Percentiles rank a stretch among this genome's conserved stretches.
These are phyloP conservation scores for Hetaerina titia DNA, from an alignment of 2,888 invertebrate species.

Conservation along the genomic window DNA sequence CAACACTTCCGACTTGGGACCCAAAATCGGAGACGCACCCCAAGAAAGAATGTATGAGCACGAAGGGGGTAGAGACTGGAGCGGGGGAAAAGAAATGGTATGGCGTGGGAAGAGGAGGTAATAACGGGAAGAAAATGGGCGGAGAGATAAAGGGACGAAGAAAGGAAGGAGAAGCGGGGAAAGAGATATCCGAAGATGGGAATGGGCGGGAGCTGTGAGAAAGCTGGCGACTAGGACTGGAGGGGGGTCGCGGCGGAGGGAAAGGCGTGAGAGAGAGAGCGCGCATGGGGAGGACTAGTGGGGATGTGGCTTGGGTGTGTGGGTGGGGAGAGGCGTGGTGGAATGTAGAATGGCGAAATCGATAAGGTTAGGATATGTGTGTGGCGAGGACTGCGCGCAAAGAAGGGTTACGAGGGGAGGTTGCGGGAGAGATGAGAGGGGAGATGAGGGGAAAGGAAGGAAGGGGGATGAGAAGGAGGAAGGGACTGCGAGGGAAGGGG, in stretches of 20 bases:
- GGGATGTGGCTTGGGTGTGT: background rate
- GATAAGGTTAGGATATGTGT: constrained; percentile 45
- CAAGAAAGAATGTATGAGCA: background rate
- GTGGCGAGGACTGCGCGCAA: background rate
- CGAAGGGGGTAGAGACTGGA: background rate
- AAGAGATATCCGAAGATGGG: constrained; percentile 23
- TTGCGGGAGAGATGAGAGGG: background rate
- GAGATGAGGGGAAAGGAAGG: background rate
- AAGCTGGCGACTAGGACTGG: background rate
- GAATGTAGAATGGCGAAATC: constrained; percentile 33
- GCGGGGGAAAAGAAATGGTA: background rate
- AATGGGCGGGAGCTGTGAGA: background rate
- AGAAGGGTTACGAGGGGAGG: background rate
- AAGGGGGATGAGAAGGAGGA: background rate
- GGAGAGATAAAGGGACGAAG: background rate
- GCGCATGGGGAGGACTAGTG: background rate
- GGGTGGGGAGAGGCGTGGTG: background rate
- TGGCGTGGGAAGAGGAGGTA: too few relatives aligned
- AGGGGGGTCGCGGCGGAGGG: background rate
- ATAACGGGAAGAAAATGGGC: background rate
- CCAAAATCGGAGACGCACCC: too few relatives aligned
- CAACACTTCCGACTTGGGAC: too few relatives aligned
- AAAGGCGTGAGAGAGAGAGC: background rate
- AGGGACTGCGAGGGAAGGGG: background rate
- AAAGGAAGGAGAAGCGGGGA: background rate